Evolutionary conservation across 1,140 invertebrate genomes (phyloP).

Genomic region (Hydropsyche tenuis): DNA sequence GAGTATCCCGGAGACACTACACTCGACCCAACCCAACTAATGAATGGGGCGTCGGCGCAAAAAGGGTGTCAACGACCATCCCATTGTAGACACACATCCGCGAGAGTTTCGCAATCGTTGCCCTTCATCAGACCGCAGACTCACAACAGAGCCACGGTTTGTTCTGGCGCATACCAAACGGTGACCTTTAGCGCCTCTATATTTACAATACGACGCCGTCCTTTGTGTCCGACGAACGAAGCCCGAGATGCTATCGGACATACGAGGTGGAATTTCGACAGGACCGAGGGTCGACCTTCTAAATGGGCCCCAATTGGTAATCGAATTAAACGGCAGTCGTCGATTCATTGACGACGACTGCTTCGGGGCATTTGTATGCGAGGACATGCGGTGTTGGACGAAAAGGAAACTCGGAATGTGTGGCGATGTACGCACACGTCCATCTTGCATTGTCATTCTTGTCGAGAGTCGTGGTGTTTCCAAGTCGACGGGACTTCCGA

Average conservation of each 20-base stretch:
- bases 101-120: constrained; percentile 6
- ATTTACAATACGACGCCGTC: neutral
- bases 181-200: constrained; percentile 21
- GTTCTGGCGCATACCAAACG: constrained; percentile 10
- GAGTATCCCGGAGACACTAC: neutral
- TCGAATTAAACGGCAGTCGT: neutral
- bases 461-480: neutral
- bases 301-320: neutral
- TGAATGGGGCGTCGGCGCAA: neutral
- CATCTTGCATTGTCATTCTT: constrained; percentile 12
- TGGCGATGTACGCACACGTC: neutral
- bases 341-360: neutral
- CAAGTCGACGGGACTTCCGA: neutral
- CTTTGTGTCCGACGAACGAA: neutral
- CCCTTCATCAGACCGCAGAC: neutral
- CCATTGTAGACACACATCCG: neutral
- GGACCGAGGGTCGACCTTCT: neutral
- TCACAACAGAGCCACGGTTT: neutral
- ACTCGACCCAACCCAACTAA: neutral
- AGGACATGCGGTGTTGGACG: neutral
- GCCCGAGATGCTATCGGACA: neutral
- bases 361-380: constrained; percentile 10
- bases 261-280: neutral
- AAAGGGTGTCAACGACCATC: constrained; percentile 16
- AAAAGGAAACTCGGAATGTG: constrained; percentile 3